Base-by-base conservation (phyloP, 2,888 invertebrate species). In the Platycheirus rosarum region DNA sequence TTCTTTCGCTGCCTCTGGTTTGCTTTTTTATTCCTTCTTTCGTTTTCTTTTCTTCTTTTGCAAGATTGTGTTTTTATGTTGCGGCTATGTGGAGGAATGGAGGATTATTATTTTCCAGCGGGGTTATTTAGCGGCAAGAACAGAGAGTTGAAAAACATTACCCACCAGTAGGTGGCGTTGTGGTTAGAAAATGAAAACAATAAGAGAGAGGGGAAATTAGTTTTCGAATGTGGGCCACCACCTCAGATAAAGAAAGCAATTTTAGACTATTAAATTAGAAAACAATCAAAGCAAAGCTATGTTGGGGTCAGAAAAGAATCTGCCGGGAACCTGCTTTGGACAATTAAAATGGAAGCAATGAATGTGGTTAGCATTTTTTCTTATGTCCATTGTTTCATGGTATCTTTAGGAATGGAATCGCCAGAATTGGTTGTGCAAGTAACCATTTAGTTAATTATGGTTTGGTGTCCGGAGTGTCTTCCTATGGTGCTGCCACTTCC, bases 41-140 rank as follows among this genome's bases (percentile, higher is more conserved):
- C 42, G 26, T 55, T 76, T 73, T 66, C 62, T 51, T 55, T 48
- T 66, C 8, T 66, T 55, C 63, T 35, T 57, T 14, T 66, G 29
- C 11, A 32, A 63, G 40, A 42, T 32, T 13, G 5, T 37, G 23
- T 1, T 11, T 7, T 14, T 23, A 0, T 23, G 23, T 11, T 42
- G 11, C 1, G 7, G 29, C 29, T 6, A 8, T 62, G 44, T 42
- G 42, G 44, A 42, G 69, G 55, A 11, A 48, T 48, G 26, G 13
- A 48, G 26, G 14, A 8, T 5, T 32, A 7, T 32, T 23, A 69
- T 29, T 37, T 57, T 69, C 2, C 42, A 40, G 20, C 62, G 68
- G 68, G 79, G 68, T 74, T 63, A 74, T 65, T 79, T 79, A 74
- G 68, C 74, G 73, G 79, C 73, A 79, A 40, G 48, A 69, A 46